Evolutionary conservation across 2,888 invertebrate genomes (phyloP).

Genomic region (Agelastica alni): DNA sequence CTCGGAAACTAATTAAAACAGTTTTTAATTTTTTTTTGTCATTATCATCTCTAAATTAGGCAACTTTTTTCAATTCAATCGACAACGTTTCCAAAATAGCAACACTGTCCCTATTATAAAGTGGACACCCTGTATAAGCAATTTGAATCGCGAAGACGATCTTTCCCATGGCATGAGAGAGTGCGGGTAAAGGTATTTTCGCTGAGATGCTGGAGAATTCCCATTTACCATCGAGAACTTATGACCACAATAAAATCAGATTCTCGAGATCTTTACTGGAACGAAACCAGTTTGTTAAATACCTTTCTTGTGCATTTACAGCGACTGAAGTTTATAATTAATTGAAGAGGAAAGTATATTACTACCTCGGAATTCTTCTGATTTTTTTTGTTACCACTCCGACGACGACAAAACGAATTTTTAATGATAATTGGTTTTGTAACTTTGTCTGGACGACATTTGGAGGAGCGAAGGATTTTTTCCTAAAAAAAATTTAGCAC

Average conservation of each 20-base stretch:
- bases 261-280: conserved; percentile 28
- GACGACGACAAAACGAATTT: conserved; percentile 16
- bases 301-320: conserved; percentile 23
- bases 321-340: conserved; percentile 26
- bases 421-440: conserved; percentile 15
- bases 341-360: conserved; percentile 26
- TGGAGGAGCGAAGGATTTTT: background rate
- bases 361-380: conserved; percentile 19
- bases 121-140: too few species aligned
- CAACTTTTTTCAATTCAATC: too few species aligned
- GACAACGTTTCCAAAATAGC: too few species aligned
- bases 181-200: background rate
- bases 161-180: too few species aligned
- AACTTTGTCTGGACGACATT: background rate
- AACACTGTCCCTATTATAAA: too few species aligned
- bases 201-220: conserved; percentile 9
- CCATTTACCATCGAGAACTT: conserved; percentile 18
- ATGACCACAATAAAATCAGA: conserved; percentile 23
- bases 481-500: too few species aligned
- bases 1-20: too few species aligned
- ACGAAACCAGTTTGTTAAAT: conserved; percentile 31
- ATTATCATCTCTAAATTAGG: too few species aligned
- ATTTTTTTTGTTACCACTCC: conserved; percentile 11
- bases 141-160: too few species aligned
- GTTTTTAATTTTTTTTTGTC: too few species aligned